These are phyloP conservation scores for Drosophila arawakana DNA, from an alignment of 1,140 invertebrate species.

Conservation along the genomic window DNA sequence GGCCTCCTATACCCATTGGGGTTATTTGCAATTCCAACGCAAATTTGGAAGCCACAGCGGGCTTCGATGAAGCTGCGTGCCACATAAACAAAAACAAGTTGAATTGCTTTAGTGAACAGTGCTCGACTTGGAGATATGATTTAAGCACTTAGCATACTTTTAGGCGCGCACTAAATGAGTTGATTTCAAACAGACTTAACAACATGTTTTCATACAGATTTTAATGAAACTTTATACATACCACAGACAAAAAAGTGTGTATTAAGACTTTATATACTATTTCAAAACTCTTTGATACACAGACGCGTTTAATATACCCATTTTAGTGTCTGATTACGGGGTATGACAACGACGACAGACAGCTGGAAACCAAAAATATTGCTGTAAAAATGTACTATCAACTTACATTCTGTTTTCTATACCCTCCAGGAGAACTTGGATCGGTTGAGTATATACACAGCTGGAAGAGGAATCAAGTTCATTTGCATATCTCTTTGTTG, in stretches of 20 bases:
- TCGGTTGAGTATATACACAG: constrained; percentile 2
- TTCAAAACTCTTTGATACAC: too few species aligned
- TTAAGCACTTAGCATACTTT: too few species aligned
- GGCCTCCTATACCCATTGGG: constrained; percentile 22
- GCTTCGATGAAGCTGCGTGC: constrained; percentile 28
- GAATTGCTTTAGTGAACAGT: too few species aligned
- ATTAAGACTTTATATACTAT: too few species aligned
- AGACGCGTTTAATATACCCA: too few species aligned
- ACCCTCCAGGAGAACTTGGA: neutral
- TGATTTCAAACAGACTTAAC: too few species aligned
- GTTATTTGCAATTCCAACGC: constrained; percentile 52
- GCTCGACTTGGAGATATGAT: too few species aligned
- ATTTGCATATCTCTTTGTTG: neutral
- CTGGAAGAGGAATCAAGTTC: neutral
- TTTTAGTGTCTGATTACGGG: too few species aligned
- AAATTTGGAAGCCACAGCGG: constrained; percentile 47
- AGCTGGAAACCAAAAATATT: constrained; percentile 8
- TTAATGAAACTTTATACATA: too few species aligned
- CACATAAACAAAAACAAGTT: constrained; percentile 34
- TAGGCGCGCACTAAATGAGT: too few species aligned
- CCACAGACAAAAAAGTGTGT: too few species aligned
- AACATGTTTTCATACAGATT: too few species aligned
- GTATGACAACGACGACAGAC: neutral
- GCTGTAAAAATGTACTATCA: constrained; percentile 1
- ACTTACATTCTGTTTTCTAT: constrained; percentile 9